Evolutionary conservation across 2,113 vertebrate genomes (phyloP).

Genomic region (Miniopterus natalensis): DNA sequence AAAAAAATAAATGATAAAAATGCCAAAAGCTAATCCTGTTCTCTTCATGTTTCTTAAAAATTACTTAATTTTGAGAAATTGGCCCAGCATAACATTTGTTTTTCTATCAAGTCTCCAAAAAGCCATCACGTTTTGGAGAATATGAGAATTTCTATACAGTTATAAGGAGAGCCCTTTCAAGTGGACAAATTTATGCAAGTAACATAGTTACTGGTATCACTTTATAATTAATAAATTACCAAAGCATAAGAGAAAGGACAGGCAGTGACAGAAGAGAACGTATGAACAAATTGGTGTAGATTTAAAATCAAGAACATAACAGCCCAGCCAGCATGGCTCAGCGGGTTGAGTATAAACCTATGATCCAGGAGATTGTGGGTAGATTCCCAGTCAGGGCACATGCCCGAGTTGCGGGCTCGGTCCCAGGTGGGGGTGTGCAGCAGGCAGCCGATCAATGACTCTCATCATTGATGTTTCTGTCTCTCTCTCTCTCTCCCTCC

Average conservation of each 20-base stretch:
- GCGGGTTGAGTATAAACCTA: no score
- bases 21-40: neutral
- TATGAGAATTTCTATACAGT: neutral
- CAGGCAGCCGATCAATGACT: no score
- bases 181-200: neutral
- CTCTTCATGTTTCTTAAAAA: slow-evolving; percentile 22
- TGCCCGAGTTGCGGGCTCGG: no score
- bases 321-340: neutral
- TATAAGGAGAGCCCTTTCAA: neutral
- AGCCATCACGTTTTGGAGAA: neutral
- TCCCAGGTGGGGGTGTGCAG: no score
- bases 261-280: neutral
- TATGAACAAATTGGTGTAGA: neutral
- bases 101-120: slow-evolving; percentile 26
- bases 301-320: neutral
- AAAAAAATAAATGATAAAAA: neutral
- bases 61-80: slow-evolving; percentile 28
- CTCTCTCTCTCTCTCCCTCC: no score
- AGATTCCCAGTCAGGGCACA: no score
- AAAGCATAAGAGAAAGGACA: neutral
- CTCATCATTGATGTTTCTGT: no score
- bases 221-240: neutral
- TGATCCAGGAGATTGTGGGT: no score
- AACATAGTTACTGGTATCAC: neutral
- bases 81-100: neutral